phyloP scores from a whole-genome alignment of 2,797 vertebrate genomes.

The Tamandua tetradactyla region DNA sequence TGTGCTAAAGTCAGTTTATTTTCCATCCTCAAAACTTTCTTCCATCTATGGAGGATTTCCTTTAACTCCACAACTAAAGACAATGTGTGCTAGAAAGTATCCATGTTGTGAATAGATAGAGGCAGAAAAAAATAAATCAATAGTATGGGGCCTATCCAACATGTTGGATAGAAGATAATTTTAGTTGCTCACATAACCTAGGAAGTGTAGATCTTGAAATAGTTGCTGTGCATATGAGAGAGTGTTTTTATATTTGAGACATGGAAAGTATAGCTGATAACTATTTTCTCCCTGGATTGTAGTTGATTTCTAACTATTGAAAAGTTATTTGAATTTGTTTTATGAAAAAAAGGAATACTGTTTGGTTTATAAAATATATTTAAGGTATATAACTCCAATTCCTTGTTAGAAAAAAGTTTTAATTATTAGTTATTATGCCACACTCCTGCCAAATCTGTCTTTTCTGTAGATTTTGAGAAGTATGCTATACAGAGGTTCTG shows the following conservation, averaged over 20 bases:
- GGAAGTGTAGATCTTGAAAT: not conserved
- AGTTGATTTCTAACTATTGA: not conserved
- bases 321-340: constrained; percentile 29
- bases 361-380: not conserved
- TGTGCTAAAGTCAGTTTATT: not conserved
- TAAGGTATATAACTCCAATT: not conserved
- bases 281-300: not conserved
- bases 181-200: not conserved
- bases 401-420: not conserved
- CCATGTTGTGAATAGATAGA: not conserved
- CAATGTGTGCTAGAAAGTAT: not conserved
- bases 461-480: constrained; percentile 94
- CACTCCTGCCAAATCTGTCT: not conserved
- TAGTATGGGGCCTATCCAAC: not conserved
- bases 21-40: not conserved
- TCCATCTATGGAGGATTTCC: not conserved
- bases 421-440: not conserved
- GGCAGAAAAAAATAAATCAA: not conserved
- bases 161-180: not conserved
- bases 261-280: not conserved
- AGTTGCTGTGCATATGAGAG: not conserved
- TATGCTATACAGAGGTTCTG: constrained; percentile 99
- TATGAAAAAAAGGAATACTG: constrained; percentile 12
- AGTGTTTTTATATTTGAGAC: not conserved
- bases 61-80: not conserved